Conservation (phyloP, 1,140 invertebrate genomes). For the Drosophila guanche region DNA sequence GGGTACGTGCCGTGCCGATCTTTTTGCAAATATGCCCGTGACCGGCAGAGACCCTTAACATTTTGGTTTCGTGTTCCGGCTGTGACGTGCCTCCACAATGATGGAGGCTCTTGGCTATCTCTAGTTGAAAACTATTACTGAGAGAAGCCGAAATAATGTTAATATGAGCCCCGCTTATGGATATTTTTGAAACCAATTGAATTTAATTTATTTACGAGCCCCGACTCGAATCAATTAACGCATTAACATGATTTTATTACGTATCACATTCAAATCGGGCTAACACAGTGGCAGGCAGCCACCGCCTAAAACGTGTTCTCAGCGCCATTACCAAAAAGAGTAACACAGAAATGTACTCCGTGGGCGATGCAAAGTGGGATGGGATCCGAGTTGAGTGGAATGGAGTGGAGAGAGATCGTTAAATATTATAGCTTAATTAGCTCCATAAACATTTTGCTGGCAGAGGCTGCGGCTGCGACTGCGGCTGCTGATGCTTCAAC, state of each 20-base stretch:
- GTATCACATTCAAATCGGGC: conserved; percentile 45
- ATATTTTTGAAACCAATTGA: conserved; percentile 24
- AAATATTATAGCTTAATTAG: conserved; percentile 54
- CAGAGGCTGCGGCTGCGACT: background rate
- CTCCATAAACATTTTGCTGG: conserved; percentile 7
- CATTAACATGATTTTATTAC: conserved; percentile 53
- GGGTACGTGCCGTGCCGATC: too few relatives aligned
- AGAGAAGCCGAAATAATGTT: too few relatives aligned
- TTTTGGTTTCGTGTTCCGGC: too few relatives aligned
- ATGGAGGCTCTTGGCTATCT: too few relatives aligned
- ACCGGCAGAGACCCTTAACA: too few relatives aligned
- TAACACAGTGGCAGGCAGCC: conserved; percentile 30
- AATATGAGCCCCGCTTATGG: conserved; percentile 4
- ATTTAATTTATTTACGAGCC: conserved; percentile 21
- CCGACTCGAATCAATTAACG: conserved; percentile 48
- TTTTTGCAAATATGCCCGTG: too few relatives aligned
- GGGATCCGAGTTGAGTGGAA: conserved; percentile 11
- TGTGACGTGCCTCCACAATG: too few relatives aligned
- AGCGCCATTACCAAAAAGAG: conserved; percentile 53
- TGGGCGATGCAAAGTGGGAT: conserved; percentile 42
- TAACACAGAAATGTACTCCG: conserved; percentile 17
- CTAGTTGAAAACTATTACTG: too few relatives aligned
- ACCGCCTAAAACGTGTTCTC: conserved; percentile 41
- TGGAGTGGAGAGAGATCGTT: conserved; percentile 27
- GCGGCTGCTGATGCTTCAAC: conserved; percentile 11